phyloP scores from a whole-genome alignment of 2,797 vertebrate species.

The Bradypodion pumilum region DNA sequence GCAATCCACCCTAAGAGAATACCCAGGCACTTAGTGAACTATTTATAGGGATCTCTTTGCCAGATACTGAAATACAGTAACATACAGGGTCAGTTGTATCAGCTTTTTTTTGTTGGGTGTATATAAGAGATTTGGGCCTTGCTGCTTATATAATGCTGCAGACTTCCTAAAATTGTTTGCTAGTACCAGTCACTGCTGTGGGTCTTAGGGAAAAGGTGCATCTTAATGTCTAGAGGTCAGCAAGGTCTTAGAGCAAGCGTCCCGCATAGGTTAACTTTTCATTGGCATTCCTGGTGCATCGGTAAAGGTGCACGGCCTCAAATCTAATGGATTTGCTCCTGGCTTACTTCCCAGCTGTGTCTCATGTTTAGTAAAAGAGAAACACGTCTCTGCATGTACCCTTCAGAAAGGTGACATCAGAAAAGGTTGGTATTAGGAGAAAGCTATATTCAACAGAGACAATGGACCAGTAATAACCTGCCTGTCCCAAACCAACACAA shows the following conservation, averaged over 20 bases:
- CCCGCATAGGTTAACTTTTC: background rate
- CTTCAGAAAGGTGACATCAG: background rate
- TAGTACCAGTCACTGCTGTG: background rate
- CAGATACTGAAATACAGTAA: background rate
- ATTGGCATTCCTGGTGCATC: background rate
- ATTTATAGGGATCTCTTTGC: constrained; percentile 7
- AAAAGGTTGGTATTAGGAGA: background rate
- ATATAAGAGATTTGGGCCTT: background rate
- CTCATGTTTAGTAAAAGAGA: no score
- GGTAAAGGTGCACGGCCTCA: background rate
- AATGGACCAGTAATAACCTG: background rate
- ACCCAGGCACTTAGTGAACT: constrained; percentile 25
- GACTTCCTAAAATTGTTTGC: background rate
- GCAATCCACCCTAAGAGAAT: constrained; percentile 28
- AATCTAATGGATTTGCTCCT: no score
- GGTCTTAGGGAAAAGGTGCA: background rate
- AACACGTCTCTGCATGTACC: background rate
- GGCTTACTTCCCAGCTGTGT: background rate
- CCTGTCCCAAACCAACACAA: background rate
- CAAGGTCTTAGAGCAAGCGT: background rate
- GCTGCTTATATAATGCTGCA: background rate
- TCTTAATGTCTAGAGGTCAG: background rate
- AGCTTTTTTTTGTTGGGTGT: background rate
- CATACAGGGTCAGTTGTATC: background rate
- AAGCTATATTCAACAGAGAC: background rate